phyloP scores from a whole-genome alignment of 2,888 invertebrate species.

The Troides helena region DNA sequence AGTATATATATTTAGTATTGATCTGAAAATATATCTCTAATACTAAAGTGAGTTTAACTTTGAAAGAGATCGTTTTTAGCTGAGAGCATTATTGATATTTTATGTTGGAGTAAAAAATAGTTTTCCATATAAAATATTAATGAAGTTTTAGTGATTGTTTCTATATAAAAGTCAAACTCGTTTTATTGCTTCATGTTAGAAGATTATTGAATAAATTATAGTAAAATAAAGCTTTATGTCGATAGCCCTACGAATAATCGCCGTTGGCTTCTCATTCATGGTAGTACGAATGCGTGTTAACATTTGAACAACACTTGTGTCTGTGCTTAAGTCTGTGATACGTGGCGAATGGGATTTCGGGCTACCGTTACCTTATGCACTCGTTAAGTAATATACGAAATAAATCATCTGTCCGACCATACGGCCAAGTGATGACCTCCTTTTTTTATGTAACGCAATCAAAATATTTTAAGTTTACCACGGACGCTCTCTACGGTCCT shows the following conservation, averaged over 20 bases:
- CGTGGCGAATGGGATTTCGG: slow-evolving; percentile 40
- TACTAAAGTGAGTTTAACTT: no score
- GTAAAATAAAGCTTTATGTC: slow-evolving; percentile 14
- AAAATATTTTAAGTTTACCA: slow-evolving; percentile 24
- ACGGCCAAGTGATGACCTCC: slow-evolving; percentile 56
- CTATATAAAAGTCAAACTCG: no score
- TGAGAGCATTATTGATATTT: no score
- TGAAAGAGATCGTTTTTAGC: no score
- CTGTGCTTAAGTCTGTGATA: slow-evolving; percentile 38
- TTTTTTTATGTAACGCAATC: slow-evolving; percentile 30
- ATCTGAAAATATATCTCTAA: no score
- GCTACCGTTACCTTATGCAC: slow-evolving; percentile 60
- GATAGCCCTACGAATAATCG: slow-evolving; percentile 59
- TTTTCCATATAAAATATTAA: no score
- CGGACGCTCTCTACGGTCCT: not conserved
- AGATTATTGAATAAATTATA: not conserved
- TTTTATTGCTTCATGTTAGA: no score
- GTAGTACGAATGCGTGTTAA: slow-evolving; percentile 34
- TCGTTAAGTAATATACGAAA: slow-evolving; percentile 32
- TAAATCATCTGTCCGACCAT: slow-evolving; percentile 51
- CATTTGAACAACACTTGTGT: slow-evolving; percentile 38
- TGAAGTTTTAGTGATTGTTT: no score
- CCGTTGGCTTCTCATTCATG: slow-evolving; percentile 69
- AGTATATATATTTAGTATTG: no score
- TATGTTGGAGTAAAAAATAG: no score